A percentile compares a stretch with the other conserved stretches of the same genome.
Conservation (phyloP, 2,797 vertebrate genomes). For the Hippopotamyrus pictus region DNA sequence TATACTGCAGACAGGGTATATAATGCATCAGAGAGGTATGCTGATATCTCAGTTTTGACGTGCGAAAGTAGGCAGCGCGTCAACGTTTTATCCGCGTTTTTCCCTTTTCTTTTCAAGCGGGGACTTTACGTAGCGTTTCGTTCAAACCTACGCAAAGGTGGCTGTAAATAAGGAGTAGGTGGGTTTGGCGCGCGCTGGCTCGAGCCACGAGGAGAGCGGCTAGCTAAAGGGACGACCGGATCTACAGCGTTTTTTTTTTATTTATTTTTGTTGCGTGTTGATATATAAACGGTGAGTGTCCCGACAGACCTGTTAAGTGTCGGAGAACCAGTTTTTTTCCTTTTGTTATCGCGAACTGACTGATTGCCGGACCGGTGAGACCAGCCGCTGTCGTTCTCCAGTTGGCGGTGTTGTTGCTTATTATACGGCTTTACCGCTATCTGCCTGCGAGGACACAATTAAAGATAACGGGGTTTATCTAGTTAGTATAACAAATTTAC, state of each 20-base stretch:
- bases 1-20: neutral
- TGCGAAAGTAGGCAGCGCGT: neutral
- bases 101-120: neutral
- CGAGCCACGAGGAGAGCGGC: neutral
- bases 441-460: neutral
- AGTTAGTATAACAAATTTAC: neutral
- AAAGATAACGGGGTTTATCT: neutral
- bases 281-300: neutral
- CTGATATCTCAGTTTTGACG: neutral
- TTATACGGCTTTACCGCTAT: neutral
- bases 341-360: neutral
- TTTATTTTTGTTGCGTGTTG: neutral
- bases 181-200: neutral
- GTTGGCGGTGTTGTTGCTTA: neutral
- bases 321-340: neutral
- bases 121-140: neutral
- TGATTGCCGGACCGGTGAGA: neutral
- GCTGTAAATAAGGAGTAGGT: neutral
- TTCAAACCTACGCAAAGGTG: neutral
- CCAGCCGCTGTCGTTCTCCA: neutral
- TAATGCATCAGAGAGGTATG: neutral
- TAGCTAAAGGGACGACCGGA: neutral
- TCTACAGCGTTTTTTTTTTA: neutral
- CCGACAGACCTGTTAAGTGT: neutral
- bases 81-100: neutral